These are phyloP conservation scores for Saguinus midas DNA, from an alignment of 2,113 vertebrate genomes.

Conservation along the genomic window DNA sequence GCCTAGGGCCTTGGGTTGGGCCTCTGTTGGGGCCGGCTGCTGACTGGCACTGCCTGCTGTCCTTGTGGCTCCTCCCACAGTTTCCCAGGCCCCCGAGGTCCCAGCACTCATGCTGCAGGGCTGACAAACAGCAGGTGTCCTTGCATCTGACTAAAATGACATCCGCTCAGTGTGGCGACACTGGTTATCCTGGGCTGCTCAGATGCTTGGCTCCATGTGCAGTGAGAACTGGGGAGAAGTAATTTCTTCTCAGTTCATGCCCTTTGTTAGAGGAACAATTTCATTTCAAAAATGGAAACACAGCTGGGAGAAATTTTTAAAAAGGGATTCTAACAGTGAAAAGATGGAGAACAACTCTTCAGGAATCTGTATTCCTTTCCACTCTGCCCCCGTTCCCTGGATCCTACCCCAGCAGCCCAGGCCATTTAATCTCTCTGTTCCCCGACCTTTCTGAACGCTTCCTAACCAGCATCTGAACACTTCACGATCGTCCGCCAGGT, in stretches of 20 bases:
- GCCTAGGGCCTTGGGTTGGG: not conserved
- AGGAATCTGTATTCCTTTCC: not conserved
- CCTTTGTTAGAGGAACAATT: not conserved
- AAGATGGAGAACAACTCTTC: not conserved
- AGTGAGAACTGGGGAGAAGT: not conserved
- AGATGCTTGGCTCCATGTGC: not conserved
- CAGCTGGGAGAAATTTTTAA: not conserved
- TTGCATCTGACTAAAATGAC: not conserved
- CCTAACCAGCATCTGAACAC: fast-evolving
- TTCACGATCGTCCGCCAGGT: fast-evolving
- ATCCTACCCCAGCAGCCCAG: too few species aligned
- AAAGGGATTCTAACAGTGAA: too few species aligned
- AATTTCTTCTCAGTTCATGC: too few species aligned
- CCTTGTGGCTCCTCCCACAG: fast-evolving
- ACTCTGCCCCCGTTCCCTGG: not conserved
- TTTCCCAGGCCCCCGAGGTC: fast-evolving
- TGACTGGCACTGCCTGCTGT: fast-evolving
- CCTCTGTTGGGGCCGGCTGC: fast-evolving
- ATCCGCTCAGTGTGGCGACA: fast-evolving
- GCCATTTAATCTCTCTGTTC: fast-evolving
- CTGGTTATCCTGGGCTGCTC: not conserved
- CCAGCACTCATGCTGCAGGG: fast-evolving
- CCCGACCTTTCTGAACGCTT: not conserved
- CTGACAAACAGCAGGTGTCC: not conserved
- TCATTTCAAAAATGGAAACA: not conserved